phyloP scores from a whole-genome alignment of 1,140 invertebrate species.

The Aphelenchoides avenae region DNA sequence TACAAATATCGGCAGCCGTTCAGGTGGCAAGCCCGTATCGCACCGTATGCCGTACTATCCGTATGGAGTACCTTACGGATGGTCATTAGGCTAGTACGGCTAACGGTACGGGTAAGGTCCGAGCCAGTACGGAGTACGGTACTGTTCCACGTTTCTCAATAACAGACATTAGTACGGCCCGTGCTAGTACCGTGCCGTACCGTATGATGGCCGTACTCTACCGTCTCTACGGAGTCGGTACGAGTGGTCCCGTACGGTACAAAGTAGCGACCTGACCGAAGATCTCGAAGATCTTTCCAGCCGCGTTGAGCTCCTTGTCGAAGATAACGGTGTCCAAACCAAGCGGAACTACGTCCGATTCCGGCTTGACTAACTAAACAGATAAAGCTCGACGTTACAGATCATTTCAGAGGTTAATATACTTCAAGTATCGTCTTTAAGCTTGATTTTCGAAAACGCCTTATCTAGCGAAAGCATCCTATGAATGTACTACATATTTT shows the following conservation, averaged over 20 bases:
- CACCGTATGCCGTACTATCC: too few species aligned
- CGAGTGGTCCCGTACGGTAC: constrained; percentile 40
- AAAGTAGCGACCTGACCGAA: constrained; percentile 31
- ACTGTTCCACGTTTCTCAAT: constrained; percentile 26
- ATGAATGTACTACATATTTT: too few species aligned
- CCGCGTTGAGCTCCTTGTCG: constrained; percentile 23
- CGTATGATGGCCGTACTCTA: constrained; percentile 14
- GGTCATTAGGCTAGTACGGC: too few species aligned
- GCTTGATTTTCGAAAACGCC: too few species aligned
- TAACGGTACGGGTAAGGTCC: too few species aligned
- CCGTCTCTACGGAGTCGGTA: constrained; percentile 30
- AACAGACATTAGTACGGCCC: constrained; percentile 22
- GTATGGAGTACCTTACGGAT: too few species aligned
- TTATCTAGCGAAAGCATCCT: too few species aligned
- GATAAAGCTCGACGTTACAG: constrained; percentile 1
- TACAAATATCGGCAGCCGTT: too few species aligned
- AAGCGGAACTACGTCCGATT: constrained; percentile 15
- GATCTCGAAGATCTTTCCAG: constrained; percentile 46
- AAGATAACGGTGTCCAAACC: constrained; percentile 40
- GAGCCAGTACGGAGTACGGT: constrained; percentile 32
- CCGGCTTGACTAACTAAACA: constrained; percentile 35
- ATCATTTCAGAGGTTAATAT: too few species aligned
- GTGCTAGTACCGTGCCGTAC: constrained; percentile 30
- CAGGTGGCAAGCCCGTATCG: too few species aligned
- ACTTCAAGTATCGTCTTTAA: too few species aligned